Conservation (phyloP, 1,140 invertebrate species). For the Conus betulinus region DNA sequence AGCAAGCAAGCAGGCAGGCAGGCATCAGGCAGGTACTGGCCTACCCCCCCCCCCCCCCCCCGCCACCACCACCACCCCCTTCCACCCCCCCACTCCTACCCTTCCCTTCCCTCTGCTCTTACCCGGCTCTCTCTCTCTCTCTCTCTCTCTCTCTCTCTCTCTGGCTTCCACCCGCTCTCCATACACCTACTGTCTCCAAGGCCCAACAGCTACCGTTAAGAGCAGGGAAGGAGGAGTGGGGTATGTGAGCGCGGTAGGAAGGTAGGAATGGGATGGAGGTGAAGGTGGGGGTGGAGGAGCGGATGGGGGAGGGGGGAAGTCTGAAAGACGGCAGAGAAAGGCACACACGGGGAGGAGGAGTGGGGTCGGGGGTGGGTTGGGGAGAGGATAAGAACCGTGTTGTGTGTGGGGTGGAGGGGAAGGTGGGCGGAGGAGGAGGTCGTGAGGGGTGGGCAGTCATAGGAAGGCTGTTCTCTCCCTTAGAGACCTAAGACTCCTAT, state of each 20-base stretch:
- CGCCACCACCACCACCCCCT: neutral
- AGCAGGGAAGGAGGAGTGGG: neutral
- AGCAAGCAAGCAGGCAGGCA: too few relatives aligned
- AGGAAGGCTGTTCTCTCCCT: too few relatives aligned
- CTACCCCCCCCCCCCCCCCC: conserved; percentile 12
- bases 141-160: conserved; percentile 16
- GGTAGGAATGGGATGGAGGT: neutral
- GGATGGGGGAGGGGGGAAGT: neutral
- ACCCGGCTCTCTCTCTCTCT: too few relatives aligned
- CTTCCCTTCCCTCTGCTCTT: neutral
- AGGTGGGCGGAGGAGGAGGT: neutral
- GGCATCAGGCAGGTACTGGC: too few relatives aligned
- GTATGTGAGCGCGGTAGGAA: neutral
- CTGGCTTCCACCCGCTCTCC: neutral
- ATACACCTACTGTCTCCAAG: neutral
- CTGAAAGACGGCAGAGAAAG: neutral
- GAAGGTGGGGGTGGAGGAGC: neutral
- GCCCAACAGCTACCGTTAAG: neutral
- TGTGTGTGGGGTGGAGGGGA: neutral
- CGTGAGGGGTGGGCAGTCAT: too few relatives aligned
- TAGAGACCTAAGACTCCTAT: too few relatives aligned
- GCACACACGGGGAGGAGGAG: neutral
- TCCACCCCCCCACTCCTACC: conserved; percentile 25
- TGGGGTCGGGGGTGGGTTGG: neutral
- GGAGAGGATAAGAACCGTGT: neutral